Base-by-base conservation (phyloP, 2,113 vertebrate genomes). In the Cariama cristata region DNA sequence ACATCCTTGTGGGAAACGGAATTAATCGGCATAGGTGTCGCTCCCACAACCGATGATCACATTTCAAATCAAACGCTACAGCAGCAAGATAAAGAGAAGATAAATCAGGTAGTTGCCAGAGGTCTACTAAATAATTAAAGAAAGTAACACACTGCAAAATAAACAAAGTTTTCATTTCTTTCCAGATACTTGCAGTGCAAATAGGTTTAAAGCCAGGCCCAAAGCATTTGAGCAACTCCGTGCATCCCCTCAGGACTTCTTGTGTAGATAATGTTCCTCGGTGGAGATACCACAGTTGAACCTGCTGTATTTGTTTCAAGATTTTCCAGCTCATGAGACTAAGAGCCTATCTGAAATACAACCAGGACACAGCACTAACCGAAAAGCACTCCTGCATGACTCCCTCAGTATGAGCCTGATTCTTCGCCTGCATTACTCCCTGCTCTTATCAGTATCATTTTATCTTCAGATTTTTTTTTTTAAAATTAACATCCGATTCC, bases 291-390 rank as follows among this genome's bases (percentile, higher is more conserved):
- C 85, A 83, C 62, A 69, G 27, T 75, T 20, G 55, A 63, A 58
- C 12, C 79, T 23, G 35, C 74, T 66, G 71, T 12, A 35, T 93
- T 95, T 49, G 44, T 64, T 83, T 66, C 71, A 79, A n/a, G 32
- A 69, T 86, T 95, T 97, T 88, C 74, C 95, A 86, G 92, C 88
- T 93, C 86, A 90, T 49, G 79, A 80, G 67, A 69, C 74, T 55
- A 59, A 92, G 49, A 82, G 90, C 50, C 38, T 35, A 33, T 47
- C 44, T 92, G 92, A 90, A 95, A 91, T 7, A 28, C 1, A 67
- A 12, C 49, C 56, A 55, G 66, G 64, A 38, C 52, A 45, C 26
- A 27, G 60, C 42, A 60, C 87, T 55, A 81, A 38, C 30, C 38
- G 12, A 74, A 28, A 71, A 58, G n/a, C 79, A 53, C 38, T 23